phyloP scores from a whole-genome alignment of 2,797 vertebrate species.

The Pygocentrus nattereri region DNA sequence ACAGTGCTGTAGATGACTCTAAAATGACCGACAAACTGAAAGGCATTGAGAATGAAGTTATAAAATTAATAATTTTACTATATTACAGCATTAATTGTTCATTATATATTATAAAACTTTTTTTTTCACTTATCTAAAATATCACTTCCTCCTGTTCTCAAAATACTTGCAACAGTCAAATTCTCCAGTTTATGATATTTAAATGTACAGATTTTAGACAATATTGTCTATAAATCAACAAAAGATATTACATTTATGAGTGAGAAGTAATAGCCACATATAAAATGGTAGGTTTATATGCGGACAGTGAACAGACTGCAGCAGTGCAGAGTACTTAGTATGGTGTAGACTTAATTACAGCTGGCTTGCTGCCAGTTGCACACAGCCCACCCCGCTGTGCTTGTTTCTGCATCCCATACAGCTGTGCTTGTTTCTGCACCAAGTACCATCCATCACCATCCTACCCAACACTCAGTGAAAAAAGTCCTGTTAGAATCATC shows the following conservation, averaged over 20 bases:
- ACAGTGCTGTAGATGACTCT: too few species aligned
- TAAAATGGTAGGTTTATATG: neutral
- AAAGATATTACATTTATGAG: neutral
- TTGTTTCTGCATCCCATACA: too few species aligned
- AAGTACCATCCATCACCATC: neutral
- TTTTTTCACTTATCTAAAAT: too few species aligned
- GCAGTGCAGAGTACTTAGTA: neutral
- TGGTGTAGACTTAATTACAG: neutral
- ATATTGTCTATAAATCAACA: neutral
- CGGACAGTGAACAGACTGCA: neutral
- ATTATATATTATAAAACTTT: too few species aligned
- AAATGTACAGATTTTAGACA: neutral
- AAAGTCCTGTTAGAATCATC: neutral
- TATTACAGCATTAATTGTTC: too few species aligned
- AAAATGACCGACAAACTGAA: too few species aligned
- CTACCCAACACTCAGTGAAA: neutral
- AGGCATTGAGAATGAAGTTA: too few species aligned
- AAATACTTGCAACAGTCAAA: too few species aligned
- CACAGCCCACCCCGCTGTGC: neutral
- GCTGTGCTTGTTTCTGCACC: constrained; percentile 12
- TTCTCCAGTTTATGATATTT: too few species aligned
- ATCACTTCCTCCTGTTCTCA: too few species aligned
- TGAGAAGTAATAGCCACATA: too few species aligned
- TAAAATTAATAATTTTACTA: too few species aligned
- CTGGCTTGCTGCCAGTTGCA: neutral